Evolutionary conservation across 2,888 invertebrate species (phyloP).

Genomic region (Synanthedon myopaeformis): DNA sequence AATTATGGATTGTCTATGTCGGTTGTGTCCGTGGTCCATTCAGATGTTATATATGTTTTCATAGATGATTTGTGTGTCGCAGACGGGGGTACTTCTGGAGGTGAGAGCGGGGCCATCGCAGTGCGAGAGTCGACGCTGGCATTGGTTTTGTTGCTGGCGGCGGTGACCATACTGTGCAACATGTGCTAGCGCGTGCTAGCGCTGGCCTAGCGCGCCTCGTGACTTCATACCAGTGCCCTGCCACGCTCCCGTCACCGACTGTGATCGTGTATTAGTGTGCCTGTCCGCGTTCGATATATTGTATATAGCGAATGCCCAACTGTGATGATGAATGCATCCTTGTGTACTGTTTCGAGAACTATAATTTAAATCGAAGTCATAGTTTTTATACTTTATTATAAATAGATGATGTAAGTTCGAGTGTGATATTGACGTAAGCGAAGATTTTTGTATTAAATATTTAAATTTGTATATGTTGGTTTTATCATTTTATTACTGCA

Average conservation of each 20-base stretch:
- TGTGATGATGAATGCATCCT: conserved; percentile 57
- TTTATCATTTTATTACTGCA: too few species aligned
- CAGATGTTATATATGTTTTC: neutral
- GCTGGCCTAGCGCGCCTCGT: conserved; percentile 31
- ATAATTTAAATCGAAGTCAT: conserved; percentile 68
- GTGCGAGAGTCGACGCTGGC: conserved; percentile 1
- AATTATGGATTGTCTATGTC: too few species aligned
- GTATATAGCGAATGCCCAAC: conserved; percentile 55
- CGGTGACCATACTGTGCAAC: conserved; percentile 13
- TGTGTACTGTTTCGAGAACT: conserved; percentile 58
- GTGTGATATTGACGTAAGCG: conserved; percentile 69
- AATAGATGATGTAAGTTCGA: conserved; percentile 70
- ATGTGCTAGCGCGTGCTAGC: conserved; percentile 11
- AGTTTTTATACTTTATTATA: conserved; percentile 69
- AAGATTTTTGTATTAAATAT: conserved; percentile 59
- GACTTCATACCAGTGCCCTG: conserved; percentile 5
- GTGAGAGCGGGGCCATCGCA: conserved; percentile 12
- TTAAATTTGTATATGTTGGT: conserved; percentile 24
- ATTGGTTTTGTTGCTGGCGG: conserved; percentile 15
- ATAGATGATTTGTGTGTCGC: neutral
- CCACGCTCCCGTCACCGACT: conserved; percentile 42
- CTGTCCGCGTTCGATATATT: conserved; percentile 50
- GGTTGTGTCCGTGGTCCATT: conserved; percentile 1
- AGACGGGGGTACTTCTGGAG: conserved; percentile 3
- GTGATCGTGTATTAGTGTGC: conserved; percentile 51